Base-by-base conservation (phyloP, 2,797 vertebrate species). In the Babyrousa celebensis region DNA sequence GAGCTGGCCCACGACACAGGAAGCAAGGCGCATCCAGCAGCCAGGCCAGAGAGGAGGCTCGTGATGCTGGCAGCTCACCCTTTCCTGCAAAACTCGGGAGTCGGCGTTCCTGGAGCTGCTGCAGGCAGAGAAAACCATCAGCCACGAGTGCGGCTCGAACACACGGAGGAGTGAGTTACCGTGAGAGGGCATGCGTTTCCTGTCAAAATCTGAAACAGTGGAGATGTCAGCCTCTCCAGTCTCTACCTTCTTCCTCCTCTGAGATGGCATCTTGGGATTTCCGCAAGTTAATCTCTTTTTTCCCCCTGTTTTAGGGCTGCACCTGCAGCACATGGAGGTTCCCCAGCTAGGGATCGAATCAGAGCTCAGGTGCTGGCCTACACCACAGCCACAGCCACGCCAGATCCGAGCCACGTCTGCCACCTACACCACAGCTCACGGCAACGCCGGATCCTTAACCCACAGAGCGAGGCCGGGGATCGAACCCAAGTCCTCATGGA, bases 1-100 rank as follows among this genome's bases (percentile, higher is more conserved):
- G 85, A 43, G 27, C 2, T 6, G 77, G 82, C 68, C 60, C 23
- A 6, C 25, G 1, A 17, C 25, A 1, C 14, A 1, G 48, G 65
- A n/a, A n/a, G 48, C 56, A 12, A 62, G 78, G 27, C 6, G 12
- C 29, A 9, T 4, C 36, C 29, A 1, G 29, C 56, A 9, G 8
- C 18, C 40, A 3, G 32, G 23, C 56, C 48, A 54, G 27, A 72
- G 78, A 25, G 36, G 12, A 36, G 82, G 17, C 32, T 17, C 2
- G 0, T 0, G 79, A 27, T 1, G 6, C 3, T 0, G 2, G 1
- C 0, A 0, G 8, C 2, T 21, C 58, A 12, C 21, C 43, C 11
- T n/a, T 27, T 40, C 85, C 52, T 5, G 36, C 79, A 36, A 20
- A n/a, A 74, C 82, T 1, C 3, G 5, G 27, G 40, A 1, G 12